Evolutionary conservation across 2,797 vertebrate genomes (phyloP).

Genomic region (Malurus leucopterus): DNA sequence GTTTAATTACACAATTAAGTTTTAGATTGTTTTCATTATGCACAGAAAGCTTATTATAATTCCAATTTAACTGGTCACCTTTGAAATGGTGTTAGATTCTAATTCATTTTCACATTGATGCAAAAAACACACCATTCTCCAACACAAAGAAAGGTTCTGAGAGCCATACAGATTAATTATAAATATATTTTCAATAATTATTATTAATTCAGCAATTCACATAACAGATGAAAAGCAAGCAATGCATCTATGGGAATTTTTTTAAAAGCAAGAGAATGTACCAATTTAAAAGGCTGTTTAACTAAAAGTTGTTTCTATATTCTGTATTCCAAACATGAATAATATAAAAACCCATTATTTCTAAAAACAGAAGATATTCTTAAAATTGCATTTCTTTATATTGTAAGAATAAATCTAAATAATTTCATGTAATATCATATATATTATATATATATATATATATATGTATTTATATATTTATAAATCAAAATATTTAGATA

Average conservation of each 20-base stretch:
- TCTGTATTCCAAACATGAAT: not conserved
- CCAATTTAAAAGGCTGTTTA: not conserved
- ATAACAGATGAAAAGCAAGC: not conserved
- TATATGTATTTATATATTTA: not conserved
- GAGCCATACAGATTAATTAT: not conserved
- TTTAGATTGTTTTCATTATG: slow-evolving; percentile 44
- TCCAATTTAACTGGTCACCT: slow-evolving; percentile 13
- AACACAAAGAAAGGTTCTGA: not conserved
- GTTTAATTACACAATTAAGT: slow-evolving; percentile 57
- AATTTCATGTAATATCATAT: not conserved
- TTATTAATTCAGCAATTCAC: not conserved
- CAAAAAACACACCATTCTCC: not conserved
- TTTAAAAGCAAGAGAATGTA: not conserved
- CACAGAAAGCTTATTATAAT: slow-evolving; percentile 10
- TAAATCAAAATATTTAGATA: not conserved
- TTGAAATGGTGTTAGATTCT: not conserved
- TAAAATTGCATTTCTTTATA: not conserved
- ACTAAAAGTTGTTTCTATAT: not conserved
- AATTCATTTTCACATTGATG: slow-evolving; percentile 6
- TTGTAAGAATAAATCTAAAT: not conserved
- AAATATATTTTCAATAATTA: not conserved
- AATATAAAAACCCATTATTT: not conserved
- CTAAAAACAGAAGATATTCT: not conserved
- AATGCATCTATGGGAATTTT: not conserved
- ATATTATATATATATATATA: not conserved